Evolutionary conservation across 2,888 invertebrate genomes (phyloP), one percentile per base, ranked within the genome.

Genomic region (Neoaliturus tenellus): DNA sequence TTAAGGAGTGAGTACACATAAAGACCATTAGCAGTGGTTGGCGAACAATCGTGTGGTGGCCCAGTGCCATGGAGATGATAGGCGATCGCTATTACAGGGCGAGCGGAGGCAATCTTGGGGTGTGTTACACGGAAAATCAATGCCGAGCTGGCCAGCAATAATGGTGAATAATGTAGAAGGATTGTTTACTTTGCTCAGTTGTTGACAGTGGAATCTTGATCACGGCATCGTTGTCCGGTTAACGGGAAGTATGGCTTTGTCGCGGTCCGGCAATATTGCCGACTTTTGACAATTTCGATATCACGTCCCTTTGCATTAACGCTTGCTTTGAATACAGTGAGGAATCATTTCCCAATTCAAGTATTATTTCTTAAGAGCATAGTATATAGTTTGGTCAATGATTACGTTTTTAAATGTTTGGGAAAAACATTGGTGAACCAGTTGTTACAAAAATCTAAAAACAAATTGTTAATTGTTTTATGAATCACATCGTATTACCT

Each of bases 141-240:
- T 62, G 62, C 28, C 62, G 28, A 31, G 31, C 55, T 23, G 17
- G 44, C 48, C 17, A 48, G 55, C 62, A 28, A 62, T 62, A 8
- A 62, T 62, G 62, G 62, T 62, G 62, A 62, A 62, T 62, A 62
- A 62, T 62, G 62, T 31, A 62, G 28, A 14, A 31, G 23, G 62
- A 8, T 51, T 62, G 62, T 62, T 62, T 62, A 28, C 62, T 28
- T 4, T 6, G 55, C 44, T 44, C 44, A 44, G 44, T 17, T 44
- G 44, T 14, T 44, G 44, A 23, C 14, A 23, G 23, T 51, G 51
- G 51, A 2, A 44, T 23, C 51, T 51, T 23, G 51, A 51, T 23
- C 51, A 23, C 14, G 10, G 51, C 2, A 20, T 1, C 20, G 51
- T 4, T 23, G 20, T 23, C 20, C 39, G 51, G n/a, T 2, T 14